Conservation (phyloP, 2,888 invertebrate genomes). For the Ennomos erosarius region DNA sequence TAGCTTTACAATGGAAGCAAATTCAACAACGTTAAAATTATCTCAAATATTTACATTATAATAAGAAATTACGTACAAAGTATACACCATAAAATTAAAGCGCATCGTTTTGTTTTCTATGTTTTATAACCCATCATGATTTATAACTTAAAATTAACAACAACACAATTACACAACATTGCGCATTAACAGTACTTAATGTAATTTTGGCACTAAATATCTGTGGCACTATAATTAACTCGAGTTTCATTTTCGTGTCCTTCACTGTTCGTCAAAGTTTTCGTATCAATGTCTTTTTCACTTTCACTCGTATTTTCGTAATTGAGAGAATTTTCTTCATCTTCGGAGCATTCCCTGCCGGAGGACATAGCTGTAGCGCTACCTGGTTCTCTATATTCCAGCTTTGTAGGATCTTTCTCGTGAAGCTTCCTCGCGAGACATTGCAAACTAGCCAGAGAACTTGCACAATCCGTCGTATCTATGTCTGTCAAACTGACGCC, state of each 20-base stretch:
- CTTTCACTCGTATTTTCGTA: constrained; percentile 70
- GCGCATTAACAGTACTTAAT: constrained; percentile 83
- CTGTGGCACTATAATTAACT: constrained; percentile 85
- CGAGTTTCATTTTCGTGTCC: constrained; percentile 73
- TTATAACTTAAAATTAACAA: constrained; percentile 74
- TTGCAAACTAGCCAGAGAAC: constrained; percentile 95
- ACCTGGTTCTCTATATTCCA: constrained; percentile 87
- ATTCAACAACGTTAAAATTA: constrained; percentile 78
- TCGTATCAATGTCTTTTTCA: constrained; percentile 80
- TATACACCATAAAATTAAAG: constrained; percentile 77
- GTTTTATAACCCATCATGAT: constrained; percentile 73
- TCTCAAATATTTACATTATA: constrained; percentile 75
- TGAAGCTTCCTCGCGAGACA: constrained; percentile 92
- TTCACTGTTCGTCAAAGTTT: constrained; percentile 73
- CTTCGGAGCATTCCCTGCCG: constrained; percentile 83
- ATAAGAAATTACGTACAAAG: constrained; percentile 53
- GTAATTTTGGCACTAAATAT: constrained; percentile 88
- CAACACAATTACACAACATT: constrained; percentile 81
- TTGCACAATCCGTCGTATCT: constrained; percentile 98
- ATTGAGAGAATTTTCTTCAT: constrained; percentile 71
- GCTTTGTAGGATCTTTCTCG: constrained; percentile 92
- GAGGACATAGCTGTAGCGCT: constrained; percentile 57
- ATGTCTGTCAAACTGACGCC: constrained; percentile 96
- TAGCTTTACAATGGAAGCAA: constrained; percentile 80
- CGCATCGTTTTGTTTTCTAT: constrained; percentile 81